Percentiles rank a stretch among this genome's conserved stretches.
These are phyloP conservation scores for Acrocephalus scirpaceus DNA, from an alignment of 2,797 vertebrate species.

Conservation along the genomic window DNA sequence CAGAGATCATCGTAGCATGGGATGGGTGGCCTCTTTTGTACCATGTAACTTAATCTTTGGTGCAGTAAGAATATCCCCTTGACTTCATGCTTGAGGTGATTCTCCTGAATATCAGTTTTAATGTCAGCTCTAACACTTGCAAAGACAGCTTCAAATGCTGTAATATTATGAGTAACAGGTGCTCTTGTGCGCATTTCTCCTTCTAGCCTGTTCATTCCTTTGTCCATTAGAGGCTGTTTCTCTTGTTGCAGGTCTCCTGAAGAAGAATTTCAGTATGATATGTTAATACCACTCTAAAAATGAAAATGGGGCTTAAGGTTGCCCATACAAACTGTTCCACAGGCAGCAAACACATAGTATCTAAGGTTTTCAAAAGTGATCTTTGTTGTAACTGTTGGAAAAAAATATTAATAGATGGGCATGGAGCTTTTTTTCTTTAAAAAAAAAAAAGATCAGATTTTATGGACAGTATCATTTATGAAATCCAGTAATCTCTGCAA, in stretches of 20 bases:
- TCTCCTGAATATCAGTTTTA: background rate
- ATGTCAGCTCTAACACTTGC: background rate
- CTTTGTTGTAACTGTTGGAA: background rate
- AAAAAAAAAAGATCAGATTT: background rate
- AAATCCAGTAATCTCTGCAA: background rate
- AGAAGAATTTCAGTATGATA: background rate
- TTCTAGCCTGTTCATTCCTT: background rate
- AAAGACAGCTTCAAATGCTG: background rate
- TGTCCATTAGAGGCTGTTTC: constrained; percentile 28
- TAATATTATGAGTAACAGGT: background rate
- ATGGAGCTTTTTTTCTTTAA: background rate
- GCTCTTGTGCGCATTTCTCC: background rate
- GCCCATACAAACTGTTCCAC: background rate
- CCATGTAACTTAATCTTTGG: background rate
- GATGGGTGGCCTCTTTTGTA: background rate
- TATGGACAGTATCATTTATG: background rate
- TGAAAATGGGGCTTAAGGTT: background rate
- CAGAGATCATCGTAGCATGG: background rate
- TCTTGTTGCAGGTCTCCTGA: constrained; percentile 77
- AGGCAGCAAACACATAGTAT: background rate
- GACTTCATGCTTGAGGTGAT: background rate
- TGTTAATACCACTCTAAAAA: background rate
- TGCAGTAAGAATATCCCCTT: background rate
- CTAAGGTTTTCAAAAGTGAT: background rate
- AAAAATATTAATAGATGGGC: background rate